These are phyloP conservation scores for Gopherus evgoodei DNA, from an alignment of 2,113 vertebrate genomes.

Conservation along the genomic window DNA sequence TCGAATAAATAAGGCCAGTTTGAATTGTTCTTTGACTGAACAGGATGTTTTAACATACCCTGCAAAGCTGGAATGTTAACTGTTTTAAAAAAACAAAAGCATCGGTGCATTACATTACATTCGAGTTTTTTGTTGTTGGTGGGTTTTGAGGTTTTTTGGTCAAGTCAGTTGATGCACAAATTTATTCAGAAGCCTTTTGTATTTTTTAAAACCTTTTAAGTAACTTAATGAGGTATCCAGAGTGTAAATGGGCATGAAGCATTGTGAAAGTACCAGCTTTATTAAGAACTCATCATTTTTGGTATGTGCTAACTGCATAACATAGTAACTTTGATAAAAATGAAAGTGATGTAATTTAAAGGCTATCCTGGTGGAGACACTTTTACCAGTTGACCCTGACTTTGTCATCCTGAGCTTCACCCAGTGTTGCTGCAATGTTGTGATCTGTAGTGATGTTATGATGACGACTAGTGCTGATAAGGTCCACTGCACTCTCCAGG, in stretches of 20 bases:
- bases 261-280: background rate
- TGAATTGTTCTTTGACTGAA: background rate
- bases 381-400: background rate
- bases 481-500: background rate
- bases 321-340: background rate
- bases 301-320: background rate
- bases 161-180: background rate
- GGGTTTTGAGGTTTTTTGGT: background rate
- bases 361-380: background rate
- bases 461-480: background rate
- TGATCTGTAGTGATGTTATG: background rate
- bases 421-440: background rate
- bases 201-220: background rate
- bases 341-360: background rate
- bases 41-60: background rate
- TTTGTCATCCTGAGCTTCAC: background rate
- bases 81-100: background rate
- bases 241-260: background rate
- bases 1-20: background rate
- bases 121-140: background rate
- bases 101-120: background rate
- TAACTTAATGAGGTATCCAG: conserved; percentile 34
- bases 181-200: conserved; percentile 20
- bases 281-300: too few species aligned
- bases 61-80: background rate